phyloP scores from a whole-genome alignment of 1,140 invertebrate species.

The Drosophila burlai region DNA sequence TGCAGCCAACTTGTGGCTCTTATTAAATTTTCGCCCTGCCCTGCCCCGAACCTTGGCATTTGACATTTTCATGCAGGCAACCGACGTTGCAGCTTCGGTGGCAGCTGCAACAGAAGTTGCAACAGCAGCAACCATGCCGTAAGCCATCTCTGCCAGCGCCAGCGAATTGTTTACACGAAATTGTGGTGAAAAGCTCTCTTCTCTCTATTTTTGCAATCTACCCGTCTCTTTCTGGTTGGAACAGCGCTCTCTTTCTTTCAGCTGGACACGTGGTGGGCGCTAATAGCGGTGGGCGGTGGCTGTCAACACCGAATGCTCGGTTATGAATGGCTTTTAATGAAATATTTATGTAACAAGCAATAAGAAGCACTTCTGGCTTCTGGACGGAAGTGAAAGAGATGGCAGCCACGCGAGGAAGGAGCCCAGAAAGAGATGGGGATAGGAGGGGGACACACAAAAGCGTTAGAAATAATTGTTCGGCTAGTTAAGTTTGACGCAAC shows the following conservation, averaged over 20 bases:
- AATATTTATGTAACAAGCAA: slow-evolving; percentile 78
- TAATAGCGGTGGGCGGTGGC: slow-evolving; percentile 38
- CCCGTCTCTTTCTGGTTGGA: slow-evolving; percentile 10
- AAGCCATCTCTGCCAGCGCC: slow-evolving; percentile 25
- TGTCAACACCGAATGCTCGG: slow-evolving; percentile 61
- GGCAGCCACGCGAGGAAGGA: background rate
- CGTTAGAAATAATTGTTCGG: slow-evolving; percentile 58
- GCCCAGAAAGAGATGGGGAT: background rate
- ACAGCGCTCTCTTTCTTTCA: slow-evolving; percentile 15
- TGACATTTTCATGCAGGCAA: slow-evolving; percentile 60
- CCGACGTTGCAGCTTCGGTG: slow-evolving; percentile 29
- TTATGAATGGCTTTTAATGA: slow-evolving; percentile 79
- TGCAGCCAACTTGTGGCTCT: slow-evolving; percentile 32
- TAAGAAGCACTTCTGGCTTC: slow-evolving; percentile 51
- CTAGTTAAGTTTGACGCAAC: slow-evolving; percentile 60
- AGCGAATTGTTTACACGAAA: slow-evolving; percentile 58
- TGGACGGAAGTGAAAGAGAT: slow-evolving; percentile 26
- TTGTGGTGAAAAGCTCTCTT: slow-evolving; percentile 75
- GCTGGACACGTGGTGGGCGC: slow-evolving; percentile 61
- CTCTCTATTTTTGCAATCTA: slow-evolving; percentile 10
- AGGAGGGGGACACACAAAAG: slow-evolving; percentile 11
- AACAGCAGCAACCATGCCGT: slow-evolving; percentile 26
- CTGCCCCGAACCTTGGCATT: slow-evolving; percentile 66
- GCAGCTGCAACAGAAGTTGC: slow-evolving; percentile 29
- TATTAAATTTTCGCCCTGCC: slow-evolving; percentile 19